These are phyloP conservation scores for Mustela nigripes DNA, from an alignment of 2,113 vertebrate genomes.

Conservation along the genomic window DNA sequence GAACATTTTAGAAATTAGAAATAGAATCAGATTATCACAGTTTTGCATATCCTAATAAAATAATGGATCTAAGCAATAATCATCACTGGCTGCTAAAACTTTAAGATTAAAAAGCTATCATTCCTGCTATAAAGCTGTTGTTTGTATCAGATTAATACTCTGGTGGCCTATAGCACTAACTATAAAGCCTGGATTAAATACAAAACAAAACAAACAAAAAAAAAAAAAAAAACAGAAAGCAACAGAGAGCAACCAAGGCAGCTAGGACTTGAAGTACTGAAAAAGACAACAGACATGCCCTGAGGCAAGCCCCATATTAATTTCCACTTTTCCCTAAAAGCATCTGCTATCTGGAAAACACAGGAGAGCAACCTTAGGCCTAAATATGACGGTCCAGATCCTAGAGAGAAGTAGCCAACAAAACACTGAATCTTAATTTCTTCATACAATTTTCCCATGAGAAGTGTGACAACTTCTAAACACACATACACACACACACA, in stretches of 20 bases:
- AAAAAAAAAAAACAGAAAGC: background rate
- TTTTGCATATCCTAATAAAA: slow-evolving; percentile 4
- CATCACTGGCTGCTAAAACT: background rate
- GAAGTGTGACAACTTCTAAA: background rate
- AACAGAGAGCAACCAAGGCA: background rate
- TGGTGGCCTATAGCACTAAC: background rate
- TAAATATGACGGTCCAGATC: background rate
- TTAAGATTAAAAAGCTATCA: background rate
- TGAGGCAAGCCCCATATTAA: background rate
- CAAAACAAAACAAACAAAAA: background rate
- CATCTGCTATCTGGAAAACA: background rate
- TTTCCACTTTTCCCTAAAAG: background rate
- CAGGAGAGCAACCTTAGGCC: background rate
- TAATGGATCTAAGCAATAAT: background rate
- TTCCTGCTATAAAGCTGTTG: background rate
- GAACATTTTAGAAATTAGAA: background rate
- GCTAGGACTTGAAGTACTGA: background rate
- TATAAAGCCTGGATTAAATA: background rate
- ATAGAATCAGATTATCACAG: background rate
- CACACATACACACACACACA: background rate
- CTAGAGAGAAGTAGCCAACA: background rate
- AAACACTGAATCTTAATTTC: slow-evolving; percentile 6
- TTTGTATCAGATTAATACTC: background rate
- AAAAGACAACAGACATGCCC: background rate
- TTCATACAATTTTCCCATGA: background rate